These are phyloP conservation scores for Drosophila nigrodunni DNA, from an alignment of 1,140 invertebrate genomes.

Conservation along the genomic window DNA sequence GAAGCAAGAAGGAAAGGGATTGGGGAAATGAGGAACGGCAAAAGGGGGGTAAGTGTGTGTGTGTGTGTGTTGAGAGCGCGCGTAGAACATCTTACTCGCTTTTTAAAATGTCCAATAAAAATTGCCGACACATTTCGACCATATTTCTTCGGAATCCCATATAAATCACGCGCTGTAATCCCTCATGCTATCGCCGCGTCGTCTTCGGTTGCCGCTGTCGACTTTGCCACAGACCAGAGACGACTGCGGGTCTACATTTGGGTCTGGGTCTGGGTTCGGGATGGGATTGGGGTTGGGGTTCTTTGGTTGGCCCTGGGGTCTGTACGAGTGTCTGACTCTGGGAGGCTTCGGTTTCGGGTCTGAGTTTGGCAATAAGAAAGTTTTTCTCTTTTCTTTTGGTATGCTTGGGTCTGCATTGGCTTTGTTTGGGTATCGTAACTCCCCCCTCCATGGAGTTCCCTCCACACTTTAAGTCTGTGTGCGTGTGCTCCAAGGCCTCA, in stretches of 20 bases:
- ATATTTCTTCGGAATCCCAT: slow-evolving; percentile 85
- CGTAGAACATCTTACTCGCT: slow-evolving; percentile 84
- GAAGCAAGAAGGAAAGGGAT: slow-evolving; percentile 16
- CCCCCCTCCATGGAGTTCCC: slow-evolving; percentile 26
- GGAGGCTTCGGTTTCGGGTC: slow-evolving; percentile 43
- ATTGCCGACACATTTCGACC: slow-evolving; percentile 85
- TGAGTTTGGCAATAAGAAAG: slow-evolving; percentile 81
- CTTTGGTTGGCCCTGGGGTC: not conserved
- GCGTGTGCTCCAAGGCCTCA: slow-evolving; percentile 73
- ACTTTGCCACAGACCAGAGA: slow-evolving; percentile 51
- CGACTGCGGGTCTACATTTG: slow-evolving; percentile 6
- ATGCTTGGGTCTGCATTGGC: slow-evolving; percentile 38
- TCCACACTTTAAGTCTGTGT: slow-evolving; percentile 22
- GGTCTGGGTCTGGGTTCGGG: slow-evolving; percentile 1
- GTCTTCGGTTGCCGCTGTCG: slow-evolving; percentile 67
- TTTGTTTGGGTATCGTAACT: slow-evolving; percentile 36
- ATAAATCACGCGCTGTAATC: slow-evolving; percentile 85
- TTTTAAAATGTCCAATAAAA: slow-evolving; percentile 85
- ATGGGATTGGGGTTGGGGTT: not conserved
- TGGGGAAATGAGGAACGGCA: not conserved
- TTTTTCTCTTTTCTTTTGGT: slow-evolving; percentile 73
- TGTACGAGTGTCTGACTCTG: not conserved
- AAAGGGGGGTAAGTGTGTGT: not conserved
- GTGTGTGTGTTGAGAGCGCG: slow-evolving; percentile 40
- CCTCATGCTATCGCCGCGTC: slow-evolving; percentile 84